A percentile compares a stretch with the other conserved stretches of the same genome.
phyloP scores from a whole-genome alignment of 2,113 vertebrate genomes.

The Hyperoodon ampullatus region DNA sequence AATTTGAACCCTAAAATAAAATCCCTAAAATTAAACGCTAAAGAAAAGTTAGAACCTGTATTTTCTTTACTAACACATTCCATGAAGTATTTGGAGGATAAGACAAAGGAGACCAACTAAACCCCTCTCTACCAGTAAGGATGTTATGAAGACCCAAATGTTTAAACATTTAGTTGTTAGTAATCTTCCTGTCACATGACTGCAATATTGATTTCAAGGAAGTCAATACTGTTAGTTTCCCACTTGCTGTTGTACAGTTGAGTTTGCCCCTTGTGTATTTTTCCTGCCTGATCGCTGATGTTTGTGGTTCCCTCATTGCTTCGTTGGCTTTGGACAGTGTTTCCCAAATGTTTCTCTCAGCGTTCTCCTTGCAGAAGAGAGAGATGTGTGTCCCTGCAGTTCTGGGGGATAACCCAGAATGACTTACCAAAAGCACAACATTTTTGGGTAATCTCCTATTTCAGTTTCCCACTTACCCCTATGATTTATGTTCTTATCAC shows the following conservation, averaged over 20 bases:
- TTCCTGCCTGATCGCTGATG: accelerated
- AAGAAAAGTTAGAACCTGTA: neutral
- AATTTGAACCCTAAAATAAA: slow-evolving; percentile 16
- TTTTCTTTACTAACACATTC: neutral
- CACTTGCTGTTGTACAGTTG: neutral
- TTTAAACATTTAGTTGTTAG: neutral
- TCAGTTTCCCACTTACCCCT: neutral
- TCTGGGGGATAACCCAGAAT: no score
- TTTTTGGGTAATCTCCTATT: neutral
- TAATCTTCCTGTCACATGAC: neutral
- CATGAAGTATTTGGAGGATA: neutral
- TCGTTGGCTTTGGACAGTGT: neutral
- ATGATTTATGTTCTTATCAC: neutral
- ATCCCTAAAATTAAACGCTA: neutral
- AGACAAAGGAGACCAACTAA: neutral
- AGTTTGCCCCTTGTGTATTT: neutral
- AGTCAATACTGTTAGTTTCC: neutral
- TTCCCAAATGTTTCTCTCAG: neutral
- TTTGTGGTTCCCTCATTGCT: neutral
- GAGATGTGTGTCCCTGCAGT: accelerated
- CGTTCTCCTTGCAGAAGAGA: neutral
- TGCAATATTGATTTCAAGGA: neutral
- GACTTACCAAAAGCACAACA: neutral
- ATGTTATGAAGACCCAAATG: neutral
- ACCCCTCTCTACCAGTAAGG: neutral